These are phyloP conservation scores for Peribatodes rhomboidaria DNA, from an alignment of 2,888 invertebrate genomes.

Conservation along the genomic window DNA sequence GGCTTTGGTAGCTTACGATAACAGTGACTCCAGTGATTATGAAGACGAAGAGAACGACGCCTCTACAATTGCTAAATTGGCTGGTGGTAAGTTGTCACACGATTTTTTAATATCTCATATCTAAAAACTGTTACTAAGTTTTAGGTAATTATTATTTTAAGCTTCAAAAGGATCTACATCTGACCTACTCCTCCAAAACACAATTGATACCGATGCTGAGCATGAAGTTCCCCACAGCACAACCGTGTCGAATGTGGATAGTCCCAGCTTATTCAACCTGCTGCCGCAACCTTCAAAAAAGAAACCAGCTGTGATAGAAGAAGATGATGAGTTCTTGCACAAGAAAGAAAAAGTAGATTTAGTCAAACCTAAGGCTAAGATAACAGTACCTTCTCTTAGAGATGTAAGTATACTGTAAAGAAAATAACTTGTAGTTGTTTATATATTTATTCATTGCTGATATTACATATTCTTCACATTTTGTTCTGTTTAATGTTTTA, in stretches of 20 bases:
- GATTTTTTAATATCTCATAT: not conserved
- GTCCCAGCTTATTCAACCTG: conserved; percentile 65
- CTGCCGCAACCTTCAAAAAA: conserved; percentile 83
- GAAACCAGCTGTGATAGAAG: conserved; percentile 75
- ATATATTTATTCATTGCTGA: too few species aligned
- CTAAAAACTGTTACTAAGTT: not conserved
- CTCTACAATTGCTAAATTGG: conserved; percentile 54
- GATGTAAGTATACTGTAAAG: conserved; percentile 79
- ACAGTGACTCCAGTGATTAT: conserved; percentile 80
- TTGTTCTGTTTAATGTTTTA: not conserved
- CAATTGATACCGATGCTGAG: not conserved
- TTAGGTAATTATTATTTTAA: conserved; percentile 8
- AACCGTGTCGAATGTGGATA: conserved; percentile 33
- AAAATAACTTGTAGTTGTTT: too few species aligned
- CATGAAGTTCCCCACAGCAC: not conserved
- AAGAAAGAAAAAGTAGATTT: conserved; percentile 81
- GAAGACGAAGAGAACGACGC: conserved; percentile 65
- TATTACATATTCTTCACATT: too few species aligned
- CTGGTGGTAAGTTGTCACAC: conserved; percentile 50
- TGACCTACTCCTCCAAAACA: conserved; percentile 2
- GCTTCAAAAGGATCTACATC: conserved; percentile 37
- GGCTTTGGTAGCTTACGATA: conserved; percentile 89
- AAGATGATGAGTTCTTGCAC: conserved; percentile 88
- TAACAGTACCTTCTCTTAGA: conserved; percentile 89
- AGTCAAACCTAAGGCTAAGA: conserved; percentile 86